These are phyloP conservation scores for Periophthalmodon schlosseri DNA, from an alignment of 2,113 vertebrate species.

Conservation along the genomic window DNA sequence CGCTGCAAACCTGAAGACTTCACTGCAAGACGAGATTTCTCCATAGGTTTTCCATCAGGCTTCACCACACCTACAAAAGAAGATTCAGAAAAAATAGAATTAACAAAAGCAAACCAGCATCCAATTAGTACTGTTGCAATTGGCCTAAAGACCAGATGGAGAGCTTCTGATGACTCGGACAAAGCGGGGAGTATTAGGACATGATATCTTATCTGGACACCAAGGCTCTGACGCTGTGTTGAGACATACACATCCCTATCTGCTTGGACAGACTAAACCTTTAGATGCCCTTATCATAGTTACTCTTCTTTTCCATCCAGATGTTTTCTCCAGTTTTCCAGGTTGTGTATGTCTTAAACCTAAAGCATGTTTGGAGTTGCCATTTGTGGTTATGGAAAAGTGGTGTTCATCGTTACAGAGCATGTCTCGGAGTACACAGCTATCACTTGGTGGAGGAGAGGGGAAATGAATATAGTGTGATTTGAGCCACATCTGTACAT, in stretches of 20 bases:
- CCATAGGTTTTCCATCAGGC: conserved; percentile 79
- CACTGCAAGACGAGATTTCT: conserved; percentile 87
- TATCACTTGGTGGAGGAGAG: background rate
- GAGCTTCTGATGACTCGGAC: conserved; percentile 22
- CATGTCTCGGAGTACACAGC: conserved; percentile 27
- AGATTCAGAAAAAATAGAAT: background rate
- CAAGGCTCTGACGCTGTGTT: conserved; percentile 51
- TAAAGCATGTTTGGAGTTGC: conserved; percentile 29
- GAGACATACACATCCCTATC: conserved; percentile 48
- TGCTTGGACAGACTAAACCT: conserved; percentile 40
- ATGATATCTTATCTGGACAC: conserved; percentile 59
- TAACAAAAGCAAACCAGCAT: background rate
- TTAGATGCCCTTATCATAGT: conserved; percentile 53
- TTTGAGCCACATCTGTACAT: conserved; percentile 29
- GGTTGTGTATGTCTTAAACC: conserved; percentile 46
- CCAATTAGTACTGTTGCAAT: background rate
- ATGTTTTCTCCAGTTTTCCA: conserved; percentile 53
- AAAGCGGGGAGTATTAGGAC: conserved; percentile 41
- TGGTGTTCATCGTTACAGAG: conserved; percentile 30
- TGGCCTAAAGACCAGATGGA: background rate
- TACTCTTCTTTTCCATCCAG: conserved; percentile 70
- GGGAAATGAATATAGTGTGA: conserved; percentile 5
- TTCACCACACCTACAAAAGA: conserved; percentile 52
- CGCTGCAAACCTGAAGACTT: conserved; percentile 88
- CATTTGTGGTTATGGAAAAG: conserved; percentile 55